Percentiles rank a stretch among this genome's conserved stretches.
These are phyloP conservation scores for Pyrrhia umbra DNA, from an alignment of 2,888 invertebrate genomes.

Conservation along the genomic window DNA sequence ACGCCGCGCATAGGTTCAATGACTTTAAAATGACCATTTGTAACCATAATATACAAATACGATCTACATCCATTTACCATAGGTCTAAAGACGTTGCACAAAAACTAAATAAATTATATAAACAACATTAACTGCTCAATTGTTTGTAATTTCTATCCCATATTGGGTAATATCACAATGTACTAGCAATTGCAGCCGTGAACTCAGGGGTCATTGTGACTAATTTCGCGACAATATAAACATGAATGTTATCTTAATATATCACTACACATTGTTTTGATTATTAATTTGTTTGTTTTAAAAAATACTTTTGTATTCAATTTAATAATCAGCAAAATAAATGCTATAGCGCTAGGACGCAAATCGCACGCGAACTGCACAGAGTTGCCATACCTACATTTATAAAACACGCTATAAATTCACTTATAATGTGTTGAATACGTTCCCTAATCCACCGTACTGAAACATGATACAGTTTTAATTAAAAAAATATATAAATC, in stretches of 20 bases:
- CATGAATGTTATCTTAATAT: slow-evolving; percentile 45
- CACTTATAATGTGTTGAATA: background rate
- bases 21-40: slow-evolving; percentile 79
- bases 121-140: slow-evolving; percentile 68
- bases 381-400: slow-evolving; percentile 61
- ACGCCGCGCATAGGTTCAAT: slow-evolving; percentile 84
- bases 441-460: background rate
- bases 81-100: slow-evolving; percentile 44
- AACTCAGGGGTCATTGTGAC: slow-evolving; percentile 81
- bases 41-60: slow-evolving; percentile 70
- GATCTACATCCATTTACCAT: slow-evolving; percentile 49
- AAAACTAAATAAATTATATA: slow-evolving; percentile 56
- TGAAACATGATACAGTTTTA: too few species aligned
- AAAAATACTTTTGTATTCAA: slow-evolving; percentile 60
- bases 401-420: background rate
- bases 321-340: slow-evolving; percentile 72
- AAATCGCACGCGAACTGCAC: slow-evolving; percentile 82
- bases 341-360: slow-evolving; percentile 79
- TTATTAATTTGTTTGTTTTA: slow-evolving; percentile 43
- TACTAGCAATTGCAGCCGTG: slow-evolving; percentile 82
- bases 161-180: slow-evolving; percentile 83
- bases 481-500: background rate
- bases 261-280: slow-evolving; percentile 59
- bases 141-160: slow-evolving; percentile 79
- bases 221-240: slow-evolving; percentile 67